These are phyloP conservation scores for Dicerorhinus sumatrensis DNA, from an alignment of 2,113 vertebrate species.

Conservation along the genomic window DNA sequence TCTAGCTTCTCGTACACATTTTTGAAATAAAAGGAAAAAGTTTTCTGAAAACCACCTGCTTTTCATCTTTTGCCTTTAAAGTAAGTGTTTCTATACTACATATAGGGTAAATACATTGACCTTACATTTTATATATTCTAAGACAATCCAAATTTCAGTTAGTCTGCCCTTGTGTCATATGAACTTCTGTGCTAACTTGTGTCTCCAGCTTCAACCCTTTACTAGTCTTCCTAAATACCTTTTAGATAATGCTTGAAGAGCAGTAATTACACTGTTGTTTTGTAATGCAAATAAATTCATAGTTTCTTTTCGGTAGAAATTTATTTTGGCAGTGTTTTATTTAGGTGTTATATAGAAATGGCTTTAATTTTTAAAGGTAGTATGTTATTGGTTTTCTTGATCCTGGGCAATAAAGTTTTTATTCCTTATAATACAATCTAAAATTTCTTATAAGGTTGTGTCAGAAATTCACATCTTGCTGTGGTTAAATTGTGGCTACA, in stretches of 20 bases:
- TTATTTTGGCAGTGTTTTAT: neutral
- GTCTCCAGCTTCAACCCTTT: neutral
- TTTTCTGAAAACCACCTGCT: constrained; percentile 3
- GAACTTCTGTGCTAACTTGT: neutral
- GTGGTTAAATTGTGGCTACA: constrained; percentile 36
- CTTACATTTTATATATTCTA: neutral
- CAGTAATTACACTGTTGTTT: neutral
- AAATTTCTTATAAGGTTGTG: constrained; percentile 25
- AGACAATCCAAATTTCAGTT: neutral
- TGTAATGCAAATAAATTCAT: constrained; percentile 7
- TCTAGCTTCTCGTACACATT: neutral
- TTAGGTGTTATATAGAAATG: neutral
- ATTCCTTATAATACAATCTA: constrained; percentile 49
- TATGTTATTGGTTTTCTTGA: neutral
- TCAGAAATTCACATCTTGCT: constrained; percentile 27
- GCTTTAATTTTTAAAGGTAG: constrained; percentile 49
- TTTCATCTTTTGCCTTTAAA: constrained; percentile 42
- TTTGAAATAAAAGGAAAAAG: neutral
- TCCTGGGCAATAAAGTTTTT: constrained; percentile 54
- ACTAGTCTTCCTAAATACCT: neutral
- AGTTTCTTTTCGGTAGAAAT: neutral
- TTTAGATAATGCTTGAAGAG: neutral
- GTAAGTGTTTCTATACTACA: neutral
- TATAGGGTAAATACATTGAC: neutral
- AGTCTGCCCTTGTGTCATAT: neutral